Percentiles rank a stretch among this genome's conserved stretches.
Conservation (phyloP, 2,113 vertebrate species). For the Sminthopsis crassicaudata region DNA sequence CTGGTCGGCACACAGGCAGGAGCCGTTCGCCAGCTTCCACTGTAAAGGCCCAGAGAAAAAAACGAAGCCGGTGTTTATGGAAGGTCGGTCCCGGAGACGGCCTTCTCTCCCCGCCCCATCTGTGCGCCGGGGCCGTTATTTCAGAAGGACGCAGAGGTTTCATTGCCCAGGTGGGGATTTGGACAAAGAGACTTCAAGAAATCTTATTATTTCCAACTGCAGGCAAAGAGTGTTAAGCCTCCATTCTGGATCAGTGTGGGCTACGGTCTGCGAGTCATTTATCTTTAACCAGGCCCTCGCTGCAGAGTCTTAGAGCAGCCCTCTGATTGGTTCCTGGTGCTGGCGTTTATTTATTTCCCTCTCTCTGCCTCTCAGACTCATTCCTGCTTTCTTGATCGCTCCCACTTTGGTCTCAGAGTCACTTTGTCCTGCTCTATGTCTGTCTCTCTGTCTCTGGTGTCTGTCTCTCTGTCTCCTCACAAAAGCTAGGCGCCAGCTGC, state of each 20-base stretch:
- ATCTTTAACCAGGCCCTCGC: conserved; percentile 74
- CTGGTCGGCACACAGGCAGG: background rate
- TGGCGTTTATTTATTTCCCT: conserved; percentile 54
- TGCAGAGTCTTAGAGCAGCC: conserved; percentile 68
- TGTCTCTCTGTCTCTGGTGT: background rate
- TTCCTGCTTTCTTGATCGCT: conserved; percentile 45
- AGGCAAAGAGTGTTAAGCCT: conserved; percentile 79
- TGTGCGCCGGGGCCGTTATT: conserved; percentile 66
- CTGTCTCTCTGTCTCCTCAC: background rate
- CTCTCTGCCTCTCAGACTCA: conserved; percentile 33
- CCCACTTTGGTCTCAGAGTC: background rate
- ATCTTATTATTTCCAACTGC: conserved; percentile 83
- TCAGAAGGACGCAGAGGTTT: conserved; percentile 78
- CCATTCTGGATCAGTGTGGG: conserved; percentile 78
- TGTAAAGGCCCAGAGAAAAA: conserved; percentile 61
- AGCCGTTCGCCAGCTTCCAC: conserved; percentile 64
- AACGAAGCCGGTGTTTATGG: conserved; percentile 75
- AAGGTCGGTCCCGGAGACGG: conserved; percentile 72
- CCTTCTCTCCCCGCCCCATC: conserved; percentile 56
- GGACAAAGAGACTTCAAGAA: conserved; percentile 79
- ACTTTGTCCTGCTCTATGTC: background rate
- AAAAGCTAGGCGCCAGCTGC: background rate
- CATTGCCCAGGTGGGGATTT: conserved; percentile 81
- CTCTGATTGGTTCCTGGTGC: conserved; percentile 20
- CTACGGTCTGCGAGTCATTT: conserved; percentile 77